phyloP scores from a whole-genome alignment of 1,140 invertebrate genomes.

The Zaprionus kolodkinae region DNA sequence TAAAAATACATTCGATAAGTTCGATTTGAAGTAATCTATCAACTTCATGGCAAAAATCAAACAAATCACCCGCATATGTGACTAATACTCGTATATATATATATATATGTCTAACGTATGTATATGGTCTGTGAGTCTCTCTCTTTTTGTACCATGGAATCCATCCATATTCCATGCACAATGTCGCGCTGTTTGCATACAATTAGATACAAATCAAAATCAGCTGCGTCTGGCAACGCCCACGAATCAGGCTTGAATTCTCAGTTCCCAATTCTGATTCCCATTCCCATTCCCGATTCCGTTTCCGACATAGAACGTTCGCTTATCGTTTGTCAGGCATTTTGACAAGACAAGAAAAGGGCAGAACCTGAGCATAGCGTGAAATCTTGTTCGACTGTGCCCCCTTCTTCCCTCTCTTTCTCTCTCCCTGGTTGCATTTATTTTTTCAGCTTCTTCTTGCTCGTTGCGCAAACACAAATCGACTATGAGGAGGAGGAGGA shows the following conservation, averaged over 20 bases:
- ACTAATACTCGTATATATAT: slow-evolving; percentile 11
- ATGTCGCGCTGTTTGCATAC: slow-evolving; percentile 69
- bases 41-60: slow-evolving; percentile 74
- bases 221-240: slow-evolving; percentile 67
- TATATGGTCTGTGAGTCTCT: neutral
- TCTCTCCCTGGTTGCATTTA: neutral
- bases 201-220: slow-evolving; percentile 81
- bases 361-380: slow-evolving; percentile 52
- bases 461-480: slow-evolving; percentile 54
- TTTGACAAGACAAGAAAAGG: slow-evolving; percentile 79
- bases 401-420: neutral
- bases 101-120: slow-evolving; percentile 2
- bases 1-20: slow-evolving; percentile 40
- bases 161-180: slow-evolving; percentile 32
- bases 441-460: slow-evolving; percentile 29
- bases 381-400: slow-evolving; percentile 45
- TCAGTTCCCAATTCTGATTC: slow-evolving; percentile 3
- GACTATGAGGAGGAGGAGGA: neutral
- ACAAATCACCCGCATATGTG: slow-evolving; percentile 74
- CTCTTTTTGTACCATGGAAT: slow-evolving; percentile 1
- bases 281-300: slow-evolving; percentile 3
- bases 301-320: slow-evolving; percentile 16
- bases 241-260: slow-evolving; percentile 16
- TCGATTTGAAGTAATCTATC: slow-evolving; percentile 68
- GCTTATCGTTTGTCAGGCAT: slow-evolving; percentile 72